Conservation (phyloP, 2,797 vertebrate species). For the Pseudopleuronectes americanus region DNA sequence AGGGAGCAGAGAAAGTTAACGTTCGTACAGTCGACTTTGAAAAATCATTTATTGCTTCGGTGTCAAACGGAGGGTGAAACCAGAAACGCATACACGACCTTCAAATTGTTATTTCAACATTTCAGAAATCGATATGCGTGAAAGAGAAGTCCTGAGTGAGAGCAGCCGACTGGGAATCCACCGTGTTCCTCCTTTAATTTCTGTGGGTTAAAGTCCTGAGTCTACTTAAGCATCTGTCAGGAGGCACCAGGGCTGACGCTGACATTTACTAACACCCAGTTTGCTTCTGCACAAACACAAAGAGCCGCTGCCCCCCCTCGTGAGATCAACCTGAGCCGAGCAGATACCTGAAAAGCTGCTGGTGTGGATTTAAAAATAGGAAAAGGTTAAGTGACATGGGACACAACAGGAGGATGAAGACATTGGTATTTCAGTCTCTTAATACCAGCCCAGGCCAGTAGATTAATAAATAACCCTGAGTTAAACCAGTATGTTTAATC, state of each 20-base stretch:
- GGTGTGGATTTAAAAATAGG: neutral
- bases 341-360: neutral
- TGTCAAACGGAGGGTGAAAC: too few species aligned
- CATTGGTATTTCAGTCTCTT: neutral
- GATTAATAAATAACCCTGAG: too few species aligned
- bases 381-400: conserved; percentile 4
- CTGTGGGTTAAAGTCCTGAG: conserved; percentile 16
- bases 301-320: neutral
- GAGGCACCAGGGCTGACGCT: conserved; percentile 13
- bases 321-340: conserved; percentile 16
- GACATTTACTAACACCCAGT: conserved; percentile 42
- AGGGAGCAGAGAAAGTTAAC: neutral
- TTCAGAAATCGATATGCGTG: neutral
- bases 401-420: neutral
- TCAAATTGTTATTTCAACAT: neutral
- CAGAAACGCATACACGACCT: too few species aligned
- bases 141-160: neutral
- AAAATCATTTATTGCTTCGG: too few species aligned
- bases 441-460: too few species aligned
- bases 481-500: too few species aligned
- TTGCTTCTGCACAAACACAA: conserved; percentile 16
- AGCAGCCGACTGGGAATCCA: neutral
- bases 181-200: conserved; percentile 14
- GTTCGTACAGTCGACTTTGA: too few species aligned
- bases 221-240: conserved; percentile 34